A percentile compares a stretch with the other conserved stretches of the same genome.
phyloP scores from a whole-genome alignment of 92 coral and sea anemone genomes.

The Palythoa grandis region DNA sequence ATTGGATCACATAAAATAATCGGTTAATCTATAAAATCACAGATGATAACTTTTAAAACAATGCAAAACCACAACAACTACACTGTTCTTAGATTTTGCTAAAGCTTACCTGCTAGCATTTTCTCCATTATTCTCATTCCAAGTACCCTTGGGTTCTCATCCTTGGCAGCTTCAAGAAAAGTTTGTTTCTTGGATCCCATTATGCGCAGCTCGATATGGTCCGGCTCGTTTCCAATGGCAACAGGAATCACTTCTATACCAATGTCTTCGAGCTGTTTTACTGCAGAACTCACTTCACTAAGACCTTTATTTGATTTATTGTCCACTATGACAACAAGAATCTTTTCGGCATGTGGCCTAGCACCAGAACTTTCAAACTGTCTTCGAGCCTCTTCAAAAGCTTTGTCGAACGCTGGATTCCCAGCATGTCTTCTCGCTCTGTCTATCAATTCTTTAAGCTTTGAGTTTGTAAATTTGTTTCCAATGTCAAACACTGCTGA shows the following conservation, averaged over 20 bases:
- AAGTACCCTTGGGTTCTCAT: slow-evolving; percentile 71
- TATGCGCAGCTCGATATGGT: slow-evolving; percentile 63
- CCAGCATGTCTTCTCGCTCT: slow-evolving; percentile 55
- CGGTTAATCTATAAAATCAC: too few relatives aligned
- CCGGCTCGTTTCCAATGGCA: slow-evolving; percentile 74
- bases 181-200: slow-evolving; percentile 56
- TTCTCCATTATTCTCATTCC: slow-evolving; percentile 65
- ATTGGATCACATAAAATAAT: too few relatives aligned
- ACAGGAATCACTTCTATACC: slow-evolving; percentile 79
- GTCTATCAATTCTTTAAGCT: slow-evolving; percentile 64
- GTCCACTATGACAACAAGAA: slow-evolving; percentile 84
- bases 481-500: slow-evolving; percentile 62
- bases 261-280: slow-evolving; percentile 66
- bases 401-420: slow-evolving; percentile 66
- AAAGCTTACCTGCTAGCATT: slow-evolving; percentile 58
- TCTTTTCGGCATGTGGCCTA: slow-evolving; percentile 76
- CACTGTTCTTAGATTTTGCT: too few relatives aligned
- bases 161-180: slow-evolving; percentile 51
- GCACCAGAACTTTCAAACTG: slow-evolving; percentile 59
- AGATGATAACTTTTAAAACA: too few relatives aligned
- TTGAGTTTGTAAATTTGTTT: slow-evolving; percentile 44
- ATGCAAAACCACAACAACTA: too few relatives aligned
- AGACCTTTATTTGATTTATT: slow-evolving; percentile 70
- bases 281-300: slow-evolving; percentile 65
- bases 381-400: slow-evolving; percentile 69